Base-by-base conservation (phyloP, 1,140 invertebrate genomes). In the Heliothis subflexa region DNA sequence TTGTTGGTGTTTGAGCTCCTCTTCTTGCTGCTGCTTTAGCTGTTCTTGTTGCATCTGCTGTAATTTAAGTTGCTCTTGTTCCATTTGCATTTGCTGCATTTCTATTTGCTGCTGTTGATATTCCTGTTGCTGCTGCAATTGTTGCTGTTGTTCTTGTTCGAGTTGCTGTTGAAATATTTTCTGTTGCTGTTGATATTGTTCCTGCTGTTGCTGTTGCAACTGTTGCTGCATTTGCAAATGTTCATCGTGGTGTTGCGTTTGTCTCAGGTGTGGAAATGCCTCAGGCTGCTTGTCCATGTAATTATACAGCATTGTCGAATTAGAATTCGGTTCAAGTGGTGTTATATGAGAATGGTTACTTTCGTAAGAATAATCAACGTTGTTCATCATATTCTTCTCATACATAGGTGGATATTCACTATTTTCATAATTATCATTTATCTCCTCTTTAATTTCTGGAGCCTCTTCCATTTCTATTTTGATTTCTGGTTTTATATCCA, bases 391-490 rank as follows among this genome's bases (percentile, higher is more conserved):
- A 16, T 87, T 78, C 50, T 85, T 80, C 21, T 85, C 81, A 3
- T 79, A 81, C 75, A 82, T 74, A 16, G 64, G 74, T 28, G 81
- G 79, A 54, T 83, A 83, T 45, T 90, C 84, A 66, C 84, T 84
- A 70, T 81, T 80, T 13, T 87, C 83, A 47, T 80, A 79, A 73
- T 66, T 64, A 64, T 88, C 85, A 10, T 78, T 80, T 64, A 81
- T 62, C 71, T 91, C 88, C 33, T 88, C 86, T 54, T 85, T 83
- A 13, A 83, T 84, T 71, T 89, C 88, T 40, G 85, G 78, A 28
- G 82, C 55, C 79, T 93, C 89, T 80, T 90, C 85, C 59, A 86
- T 78, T 74, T 92, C 89, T 18, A 86, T 86, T 87, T 92, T 92
- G 14, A 86, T 84, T 45, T 85, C 83, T 45, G 85, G 83, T 76